Evolutionary conservation across 2,888 invertebrate species (phyloP).

Genomic region (Pyralis farinalis): DNA sequence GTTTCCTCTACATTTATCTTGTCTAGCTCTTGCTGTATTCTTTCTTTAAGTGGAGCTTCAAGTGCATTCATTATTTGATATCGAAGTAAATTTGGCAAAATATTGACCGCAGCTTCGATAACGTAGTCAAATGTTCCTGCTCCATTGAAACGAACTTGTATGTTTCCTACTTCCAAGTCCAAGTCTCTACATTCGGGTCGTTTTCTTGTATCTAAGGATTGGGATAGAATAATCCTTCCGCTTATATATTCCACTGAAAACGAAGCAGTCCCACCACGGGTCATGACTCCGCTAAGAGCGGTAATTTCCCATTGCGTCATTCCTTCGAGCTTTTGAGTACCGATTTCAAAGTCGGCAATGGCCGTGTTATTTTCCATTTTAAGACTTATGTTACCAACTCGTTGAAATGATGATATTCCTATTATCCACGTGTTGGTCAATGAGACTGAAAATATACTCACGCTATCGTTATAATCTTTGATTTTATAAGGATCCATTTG

Average conservation of each 20-base stretch:
- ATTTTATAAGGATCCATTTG: constrained; percentile 89
- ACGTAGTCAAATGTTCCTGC: constrained; percentile 93
- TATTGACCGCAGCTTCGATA: constrained; percentile 89
- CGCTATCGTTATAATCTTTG: constrained; percentile 86
- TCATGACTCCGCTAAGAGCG: constrained; percentile 84
- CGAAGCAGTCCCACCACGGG: constrained; percentile 86
- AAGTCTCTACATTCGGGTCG: constrained; percentile 86
- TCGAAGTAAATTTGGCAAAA: constrained; percentile 91
- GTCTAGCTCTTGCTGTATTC: constrained; percentile 87
- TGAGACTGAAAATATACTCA: constrained; percentile 84
- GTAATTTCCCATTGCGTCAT: constrained; percentile 90
- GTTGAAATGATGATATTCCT: constrained; percentile 90
- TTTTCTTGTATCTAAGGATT: constrained; percentile 88
- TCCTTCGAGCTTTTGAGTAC: constrained; percentile 90
- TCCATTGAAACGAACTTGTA: constrained; percentile 91
- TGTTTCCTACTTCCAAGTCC: constrained; percentile 90
- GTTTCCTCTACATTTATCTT: constrained; percentile 87
- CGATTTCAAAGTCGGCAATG: constrained; percentile 85
- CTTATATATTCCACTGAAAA: constrained; percentile 91
- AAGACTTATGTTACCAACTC: constrained; percentile 89
- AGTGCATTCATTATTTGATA: constrained; percentile 94
- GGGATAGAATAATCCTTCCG: constrained; percentile 85
- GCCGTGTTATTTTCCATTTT: constrained; percentile 87
- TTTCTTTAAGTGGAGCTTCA: constrained; percentile 88
- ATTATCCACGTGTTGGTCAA: constrained; percentile 88